These are phyloP conservation scores for Caenorhabditis doughertyi DNA, from an alignment of 2,888 invertebrate species.

Conservation along the genomic window DNA sequence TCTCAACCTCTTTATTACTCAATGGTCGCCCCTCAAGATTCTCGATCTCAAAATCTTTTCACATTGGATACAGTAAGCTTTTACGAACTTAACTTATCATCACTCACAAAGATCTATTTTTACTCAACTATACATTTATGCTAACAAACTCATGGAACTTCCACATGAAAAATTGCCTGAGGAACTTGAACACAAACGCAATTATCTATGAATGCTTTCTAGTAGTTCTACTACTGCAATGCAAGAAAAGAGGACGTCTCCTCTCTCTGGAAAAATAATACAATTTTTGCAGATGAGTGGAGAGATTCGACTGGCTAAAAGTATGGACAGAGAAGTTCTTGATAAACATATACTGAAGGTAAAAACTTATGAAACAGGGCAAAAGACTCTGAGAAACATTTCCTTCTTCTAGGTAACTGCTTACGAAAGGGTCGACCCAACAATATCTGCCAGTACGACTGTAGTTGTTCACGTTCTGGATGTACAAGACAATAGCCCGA, in stretches of 20 bases:
- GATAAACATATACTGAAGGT: conserved; percentile 80
- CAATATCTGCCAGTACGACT: conserved; percentile 76
- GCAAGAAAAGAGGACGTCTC: conserved; percentile 9
- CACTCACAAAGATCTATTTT: neutral
- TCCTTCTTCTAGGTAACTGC: conserved; percentile 73
- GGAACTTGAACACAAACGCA: conserved; percentile 57
- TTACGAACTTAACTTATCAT: neutral
- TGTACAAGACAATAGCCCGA: conserved; percentile 95
- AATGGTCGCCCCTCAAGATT: conserved; percentile 81
- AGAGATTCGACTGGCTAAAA: conserved; percentile 79
- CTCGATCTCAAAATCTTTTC: conserved; percentile 75
- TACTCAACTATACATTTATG: conserved; percentile 18
- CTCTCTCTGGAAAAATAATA: conserved; percentile 40
- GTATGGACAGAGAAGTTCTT: conserved; percentile 80
- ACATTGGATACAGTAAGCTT: conserved; percentile 73
- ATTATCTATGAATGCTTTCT: conserved; percentile 66
- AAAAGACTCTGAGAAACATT: neutral
- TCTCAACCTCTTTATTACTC: conserved; percentile 79
- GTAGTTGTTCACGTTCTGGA: conserved; percentile 91
- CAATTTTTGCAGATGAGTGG: conserved; percentile 74
- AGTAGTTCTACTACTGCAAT: conserved; percentile 20
- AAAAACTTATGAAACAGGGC: neutral
- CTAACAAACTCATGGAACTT: conserved; percentile 32
- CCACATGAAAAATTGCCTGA: conserved; percentile 45
- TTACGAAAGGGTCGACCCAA: conserved; percentile 80